A percentile compares a stretch with the other conserved stretches of the same genome.
These are phyloP conservation scores for Micromesistius poutassou DNA, from an alignment of 2,797 vertebrate genomes.

Conservation along the genomic window DNA sequence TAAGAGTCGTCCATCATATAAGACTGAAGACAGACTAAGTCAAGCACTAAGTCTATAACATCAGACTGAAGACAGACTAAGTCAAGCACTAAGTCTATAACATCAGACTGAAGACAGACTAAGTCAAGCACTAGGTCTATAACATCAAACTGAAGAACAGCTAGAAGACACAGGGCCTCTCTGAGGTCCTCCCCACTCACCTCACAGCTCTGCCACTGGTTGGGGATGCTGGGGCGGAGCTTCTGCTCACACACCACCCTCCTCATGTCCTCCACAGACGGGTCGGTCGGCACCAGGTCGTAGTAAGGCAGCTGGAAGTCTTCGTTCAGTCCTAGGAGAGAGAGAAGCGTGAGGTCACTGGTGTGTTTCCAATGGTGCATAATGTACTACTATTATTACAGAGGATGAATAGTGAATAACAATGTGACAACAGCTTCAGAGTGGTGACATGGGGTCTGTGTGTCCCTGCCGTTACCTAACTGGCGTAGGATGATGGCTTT, in stretches of 20 bases:
- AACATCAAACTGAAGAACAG: too few relatives aligned
- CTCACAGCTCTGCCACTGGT: constrained; percentile 99
- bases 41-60: too few relatives aligned
- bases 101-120: too few relatives aligned
- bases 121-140: too few relatives aligned
- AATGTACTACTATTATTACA: not conserved
- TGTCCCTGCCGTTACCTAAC: not conserved
- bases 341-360: not conserved
- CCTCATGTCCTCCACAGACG: constrained; percentile 93
- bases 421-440: not conserved
- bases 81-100: too few relatives aligned
- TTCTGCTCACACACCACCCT: constrained; percentile 95
- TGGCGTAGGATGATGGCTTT: not conserved
- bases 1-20: too few relatives aligned
- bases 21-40: too few relatives aligned
- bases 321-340: constrained; percentile 81
- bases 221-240: constrained; percentile 89
- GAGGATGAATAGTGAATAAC: not conserved
- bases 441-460: not conserved
- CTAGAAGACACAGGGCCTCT: not conserved
- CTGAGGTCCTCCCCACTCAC: constrained; percentile 63
- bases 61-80: too few relatives aligned
- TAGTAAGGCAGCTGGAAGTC: constrained; percentile 98
- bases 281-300: constrained; percentile 95
- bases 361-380: too few relatives aligned